A percentile compares a stretch with the other conserved stretches of the same genome.
These are phyloP conservation scores for Dicrostonyx torquatus DNA, from an alignment of 2,797 vertebrate genomes.

Conservation along the genomic window DNA sequence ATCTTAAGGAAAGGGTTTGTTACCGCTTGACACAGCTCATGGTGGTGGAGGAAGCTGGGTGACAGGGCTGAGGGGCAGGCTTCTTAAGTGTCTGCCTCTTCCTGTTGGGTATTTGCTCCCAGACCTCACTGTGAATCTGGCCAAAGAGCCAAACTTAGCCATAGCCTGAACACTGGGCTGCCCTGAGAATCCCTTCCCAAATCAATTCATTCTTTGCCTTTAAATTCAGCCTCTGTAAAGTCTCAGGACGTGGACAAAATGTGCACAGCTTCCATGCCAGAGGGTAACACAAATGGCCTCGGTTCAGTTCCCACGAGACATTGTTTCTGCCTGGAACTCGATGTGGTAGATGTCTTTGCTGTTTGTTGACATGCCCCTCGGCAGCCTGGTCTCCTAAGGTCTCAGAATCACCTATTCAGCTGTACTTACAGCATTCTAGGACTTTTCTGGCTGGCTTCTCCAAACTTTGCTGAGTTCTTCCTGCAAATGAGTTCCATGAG, in stretches of 20 bases:
- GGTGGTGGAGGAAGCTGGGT: neutral
- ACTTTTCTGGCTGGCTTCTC: neutral
- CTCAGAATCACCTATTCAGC: neutral
- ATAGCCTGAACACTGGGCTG: neutral
- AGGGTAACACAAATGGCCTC: neutral
- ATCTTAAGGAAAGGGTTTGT: neutral
- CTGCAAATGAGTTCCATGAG: neutral
- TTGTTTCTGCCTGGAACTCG: neutral
- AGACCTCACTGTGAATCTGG: neutral
- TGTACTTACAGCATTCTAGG: neutral
- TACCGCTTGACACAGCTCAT: neutral
- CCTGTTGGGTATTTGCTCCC: neutral
- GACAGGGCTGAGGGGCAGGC: neutral
- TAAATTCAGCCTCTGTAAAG: neutral
- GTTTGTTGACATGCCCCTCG: neutral
- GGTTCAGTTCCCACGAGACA: neutral
- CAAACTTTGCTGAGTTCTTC: neutral
- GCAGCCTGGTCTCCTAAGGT: neutral
- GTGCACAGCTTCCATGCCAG: neutral
- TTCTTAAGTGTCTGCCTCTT: neutral
- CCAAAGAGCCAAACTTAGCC: neutral
- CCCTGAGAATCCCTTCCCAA: neutral
- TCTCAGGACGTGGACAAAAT: neutral
- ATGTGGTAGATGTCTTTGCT: neutral
- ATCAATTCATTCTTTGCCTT: neutral